A percentile compares a stretch with the other conserved stretches of the same genome.
phyloP scores from a whole-genome alignment of 2,113 vertebrate genomes.

The Elgaria multicarinata region DNA sequence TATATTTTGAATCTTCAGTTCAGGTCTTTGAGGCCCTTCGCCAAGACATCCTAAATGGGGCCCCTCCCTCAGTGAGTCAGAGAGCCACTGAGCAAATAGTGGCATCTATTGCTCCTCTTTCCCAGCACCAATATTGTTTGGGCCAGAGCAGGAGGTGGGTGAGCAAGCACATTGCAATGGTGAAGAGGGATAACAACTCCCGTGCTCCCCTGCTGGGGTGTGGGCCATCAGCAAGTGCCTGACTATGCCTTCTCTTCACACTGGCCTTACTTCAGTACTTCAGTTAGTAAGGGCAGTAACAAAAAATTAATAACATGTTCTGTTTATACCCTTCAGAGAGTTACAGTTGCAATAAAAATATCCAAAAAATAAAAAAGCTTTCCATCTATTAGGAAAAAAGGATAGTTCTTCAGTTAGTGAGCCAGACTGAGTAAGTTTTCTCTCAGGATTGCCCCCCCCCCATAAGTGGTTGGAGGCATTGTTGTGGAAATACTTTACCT shows the following conservation, averaged over 20 bases:
- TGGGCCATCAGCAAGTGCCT: no score
- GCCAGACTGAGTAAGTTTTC: background rate
- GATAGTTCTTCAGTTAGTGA: background rate
- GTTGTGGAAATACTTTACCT: background rate
- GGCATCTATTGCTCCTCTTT: no score
- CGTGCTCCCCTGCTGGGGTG: no score
- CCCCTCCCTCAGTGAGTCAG: no score
- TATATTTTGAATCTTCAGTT: background rate
- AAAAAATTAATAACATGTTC: background rate
- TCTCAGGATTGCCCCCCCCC: background rate
- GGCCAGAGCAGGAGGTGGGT: no score
- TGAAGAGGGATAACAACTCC: no score
- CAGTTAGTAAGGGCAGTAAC: background rate
- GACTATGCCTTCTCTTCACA: background rate
- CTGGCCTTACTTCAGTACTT: background rate
- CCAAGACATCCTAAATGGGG: no score
- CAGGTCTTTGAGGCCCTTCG: no score
- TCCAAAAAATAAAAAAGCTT: background rate
- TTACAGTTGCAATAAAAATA: background rate
- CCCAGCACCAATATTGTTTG: no score
- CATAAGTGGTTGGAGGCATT: background rate
- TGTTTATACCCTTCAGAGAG: background rate
- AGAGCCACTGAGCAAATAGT: no score
- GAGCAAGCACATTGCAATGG: no score
- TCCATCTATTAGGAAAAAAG: background rate